phyloP scores from a whole-genome alignment of 2,113 vertebrate species.

The Carettochelys insculpta region DNA sequence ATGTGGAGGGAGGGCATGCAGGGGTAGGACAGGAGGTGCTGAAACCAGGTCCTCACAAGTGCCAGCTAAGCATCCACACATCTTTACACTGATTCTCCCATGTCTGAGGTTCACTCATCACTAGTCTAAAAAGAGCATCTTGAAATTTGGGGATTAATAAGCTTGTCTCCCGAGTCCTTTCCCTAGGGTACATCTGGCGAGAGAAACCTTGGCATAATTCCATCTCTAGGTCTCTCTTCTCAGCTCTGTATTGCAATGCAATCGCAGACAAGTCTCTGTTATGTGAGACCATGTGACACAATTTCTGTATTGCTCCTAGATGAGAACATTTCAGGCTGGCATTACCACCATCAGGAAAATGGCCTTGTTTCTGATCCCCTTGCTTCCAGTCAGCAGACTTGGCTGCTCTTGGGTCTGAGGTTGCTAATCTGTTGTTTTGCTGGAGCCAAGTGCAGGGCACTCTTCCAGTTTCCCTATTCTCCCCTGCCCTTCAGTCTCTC shows the following conservation, averaged over 20 bases:
- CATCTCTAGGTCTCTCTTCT: background rate
- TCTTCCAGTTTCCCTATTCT: background rate
- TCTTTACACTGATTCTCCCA: background rate
- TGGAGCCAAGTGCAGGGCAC: background rate
- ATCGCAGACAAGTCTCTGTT: background rate
- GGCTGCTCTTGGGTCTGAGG: background rate
- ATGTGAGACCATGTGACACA: background rate
- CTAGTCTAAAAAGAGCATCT: background rate
- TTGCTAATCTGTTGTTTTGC: constrained; percentile 5
- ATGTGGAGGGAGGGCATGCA: no score
- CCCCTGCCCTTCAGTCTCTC: background rate
- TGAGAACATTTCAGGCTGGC: constrained; percentile 7
- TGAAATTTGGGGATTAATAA: fast-evolving
- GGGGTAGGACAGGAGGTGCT: background rate
- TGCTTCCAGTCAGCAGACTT: background rate
- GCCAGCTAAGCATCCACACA: background rate
- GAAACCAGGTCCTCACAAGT: background rate
- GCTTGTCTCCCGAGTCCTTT: background rate
- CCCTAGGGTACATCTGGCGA: no score
- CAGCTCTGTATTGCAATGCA: background rate
- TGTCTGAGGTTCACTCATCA: background rate
- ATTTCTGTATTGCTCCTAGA: background rate
- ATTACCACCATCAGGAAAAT: constrained; percentile 22
- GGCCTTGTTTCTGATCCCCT: background rate
- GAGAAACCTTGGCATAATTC: background rate